Evolutionary conservation across 2,113 vertebrate species (phyloP).

Genomic region (Lagopus muta): DNA sequence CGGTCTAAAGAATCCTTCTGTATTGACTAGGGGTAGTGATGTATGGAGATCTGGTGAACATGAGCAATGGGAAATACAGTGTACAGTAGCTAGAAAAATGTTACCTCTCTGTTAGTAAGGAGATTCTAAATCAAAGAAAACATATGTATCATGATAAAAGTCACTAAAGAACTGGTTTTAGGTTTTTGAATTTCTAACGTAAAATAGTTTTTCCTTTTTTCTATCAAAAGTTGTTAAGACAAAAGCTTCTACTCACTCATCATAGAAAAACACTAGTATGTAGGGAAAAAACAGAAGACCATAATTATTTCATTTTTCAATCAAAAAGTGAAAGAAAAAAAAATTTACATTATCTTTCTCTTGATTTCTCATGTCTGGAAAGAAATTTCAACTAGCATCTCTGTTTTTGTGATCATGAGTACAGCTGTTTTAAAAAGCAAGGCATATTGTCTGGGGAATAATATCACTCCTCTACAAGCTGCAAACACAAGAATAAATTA

Average conservation of each 20-base stretch:
- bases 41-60: constrained; percentile 36
- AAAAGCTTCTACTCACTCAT: neutral
- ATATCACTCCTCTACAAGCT: neutral
- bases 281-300: neutral
- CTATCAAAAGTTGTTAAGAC: neutral
- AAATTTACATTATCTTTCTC: neutral
- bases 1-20: constrained; percentile 83
- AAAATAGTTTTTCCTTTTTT: neutral
- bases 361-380: neutral
- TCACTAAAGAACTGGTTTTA: neutral
- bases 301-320: neutral
- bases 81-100: constrained; percentile 11
- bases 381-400: neutral
- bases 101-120: neutral
- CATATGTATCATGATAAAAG: neutral
- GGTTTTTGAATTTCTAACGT: neutral
- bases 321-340: neutral
- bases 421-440: constrained; percentile 9
- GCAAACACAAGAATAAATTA: constrained; percentile 17
- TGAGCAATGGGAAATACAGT: neutral
- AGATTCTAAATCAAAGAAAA: neutral
- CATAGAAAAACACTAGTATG: neutral
- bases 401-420: neutral
- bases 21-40: constrained; percentile 53
- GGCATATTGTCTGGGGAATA: neutral